phyloP scores from a whole-genome alignment of 2,888 invertebrate species.

The Candidula unifasciata region DNA sequence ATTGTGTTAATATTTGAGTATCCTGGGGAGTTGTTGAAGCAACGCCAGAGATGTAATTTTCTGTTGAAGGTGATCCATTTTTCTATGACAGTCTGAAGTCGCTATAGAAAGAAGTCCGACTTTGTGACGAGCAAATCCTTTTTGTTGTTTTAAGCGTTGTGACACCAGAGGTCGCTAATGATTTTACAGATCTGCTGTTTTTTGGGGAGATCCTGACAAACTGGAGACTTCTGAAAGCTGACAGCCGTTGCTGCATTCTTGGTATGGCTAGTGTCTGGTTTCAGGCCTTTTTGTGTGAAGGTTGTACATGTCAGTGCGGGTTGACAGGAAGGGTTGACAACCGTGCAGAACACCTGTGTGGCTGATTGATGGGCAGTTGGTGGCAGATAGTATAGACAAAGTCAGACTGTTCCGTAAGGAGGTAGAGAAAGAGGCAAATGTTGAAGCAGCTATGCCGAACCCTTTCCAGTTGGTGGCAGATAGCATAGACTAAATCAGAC shows the following conservation, averaged over 20 bases:
- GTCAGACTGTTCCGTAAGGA: background rate
- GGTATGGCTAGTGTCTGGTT: background rate
- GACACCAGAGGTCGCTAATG: slow-evolving; percentile 6
- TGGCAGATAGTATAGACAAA: background rate
- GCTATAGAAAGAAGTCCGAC: background rate
- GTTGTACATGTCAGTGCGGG: background rate
- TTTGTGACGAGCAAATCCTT: slow-evolving; percentile 9
- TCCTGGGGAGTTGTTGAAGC: background rate
- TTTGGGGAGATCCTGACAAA: too few species aligned
- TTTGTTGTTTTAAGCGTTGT: background rate
- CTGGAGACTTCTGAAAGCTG: too few species aligned
- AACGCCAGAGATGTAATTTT: background rate
- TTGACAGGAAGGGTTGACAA: background rate
- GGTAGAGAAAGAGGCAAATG: background rate
- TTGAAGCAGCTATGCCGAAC: too few species aligned
- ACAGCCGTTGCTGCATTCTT: background rate
- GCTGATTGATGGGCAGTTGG: background rate
- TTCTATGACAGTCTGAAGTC: background rate
- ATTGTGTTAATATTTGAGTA: background rate
- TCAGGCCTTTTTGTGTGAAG: background rate
- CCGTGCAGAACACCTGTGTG: background rate
- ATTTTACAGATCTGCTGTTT: background rate
- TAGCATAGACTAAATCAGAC: too few species aligned
- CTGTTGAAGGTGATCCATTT: background rate
- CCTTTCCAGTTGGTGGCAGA: too few species aligned